phyloP scores from a whole-genome alignment of 1,140 invertebrate species.

The Drosophila parabipectinata region DNA sequence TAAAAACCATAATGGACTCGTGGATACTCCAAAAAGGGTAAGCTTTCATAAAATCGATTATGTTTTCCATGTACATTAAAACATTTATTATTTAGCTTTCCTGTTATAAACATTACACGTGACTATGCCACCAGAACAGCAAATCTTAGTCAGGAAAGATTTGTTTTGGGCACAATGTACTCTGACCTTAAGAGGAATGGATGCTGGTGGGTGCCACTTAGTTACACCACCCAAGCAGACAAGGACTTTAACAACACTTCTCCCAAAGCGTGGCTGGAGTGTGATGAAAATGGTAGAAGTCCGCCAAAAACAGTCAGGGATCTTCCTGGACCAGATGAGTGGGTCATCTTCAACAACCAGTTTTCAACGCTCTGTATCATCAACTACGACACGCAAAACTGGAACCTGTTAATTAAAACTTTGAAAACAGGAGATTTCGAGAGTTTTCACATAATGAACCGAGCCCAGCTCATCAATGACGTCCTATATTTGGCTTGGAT shows the following conservation, averaged over 20 bases:
- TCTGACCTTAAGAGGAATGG: not conserved
- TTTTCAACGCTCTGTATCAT: constrained; percentile 89
- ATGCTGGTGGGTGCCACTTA: constrained; percentile 86
- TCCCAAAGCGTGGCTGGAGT: constrained; percentile 86
- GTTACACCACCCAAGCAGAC: constrained; percentile 86
- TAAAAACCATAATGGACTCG: constrained; percentile 90
- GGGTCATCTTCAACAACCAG: constrained; percentile 87
- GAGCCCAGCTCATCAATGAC: constrained; percentile 92
- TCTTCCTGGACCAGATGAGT: constrained; percentile 83
- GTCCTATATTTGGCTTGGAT: constrained; percentile 89
- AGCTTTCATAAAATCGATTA: not conserved
- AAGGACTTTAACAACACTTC: constrained; percentile 87
- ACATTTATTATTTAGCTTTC: constrained; percentile 85
- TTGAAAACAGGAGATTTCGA: constrained; percentile 85
- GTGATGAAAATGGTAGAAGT: constrained; percentile 54
- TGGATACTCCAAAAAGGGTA: constrained; percentile 92
- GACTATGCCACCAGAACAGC: constrained; percentile 83
- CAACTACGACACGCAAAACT: constrained; percentile 89
- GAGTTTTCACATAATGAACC: constrained; percentile 88
- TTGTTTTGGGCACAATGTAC: not conserved
- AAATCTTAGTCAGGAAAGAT: not conserved
- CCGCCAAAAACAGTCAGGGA: constrained; percentile 56
- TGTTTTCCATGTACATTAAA: too few relatives aligned
- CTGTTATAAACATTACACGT: constrained; percentile 88
- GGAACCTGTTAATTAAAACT: constrained; percentile 86